Percentiles rank a stretch among this genome's conserved stretches.
phyloP scores from a whole-genome alignment of 2,113 vertebrate species.

The Jacana jacana region DNA sequence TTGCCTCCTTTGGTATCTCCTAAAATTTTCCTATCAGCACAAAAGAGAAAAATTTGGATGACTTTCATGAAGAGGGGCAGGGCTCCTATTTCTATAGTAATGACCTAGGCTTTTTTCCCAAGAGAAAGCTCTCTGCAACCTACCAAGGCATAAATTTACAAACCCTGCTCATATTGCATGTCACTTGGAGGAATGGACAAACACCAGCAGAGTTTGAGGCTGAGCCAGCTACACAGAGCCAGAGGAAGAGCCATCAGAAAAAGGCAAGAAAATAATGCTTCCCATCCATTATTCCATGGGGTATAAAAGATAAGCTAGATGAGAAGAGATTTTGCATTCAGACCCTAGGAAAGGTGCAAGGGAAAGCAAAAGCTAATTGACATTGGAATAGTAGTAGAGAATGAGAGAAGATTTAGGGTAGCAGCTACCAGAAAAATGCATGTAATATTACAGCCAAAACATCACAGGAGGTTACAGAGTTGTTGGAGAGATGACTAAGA shows the following conservation, averaged over 20 bases:
- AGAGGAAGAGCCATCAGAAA: background rate
- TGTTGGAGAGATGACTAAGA: background rate
- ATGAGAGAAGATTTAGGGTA: background rate
- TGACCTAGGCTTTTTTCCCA: background rate
- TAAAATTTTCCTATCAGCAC: background rate
- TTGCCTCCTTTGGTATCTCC: background rate
- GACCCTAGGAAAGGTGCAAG: background rate
- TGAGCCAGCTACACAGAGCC: background rate
- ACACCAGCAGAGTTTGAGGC: background rate
- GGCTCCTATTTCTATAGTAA: background rate
- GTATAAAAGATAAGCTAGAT: background rate
- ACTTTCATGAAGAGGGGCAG: background rate
- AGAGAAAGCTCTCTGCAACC: background rate
- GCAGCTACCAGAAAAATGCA: background rate
- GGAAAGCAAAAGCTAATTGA: background rate
- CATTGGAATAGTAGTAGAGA: background rate
- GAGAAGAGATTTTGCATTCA: background rate
- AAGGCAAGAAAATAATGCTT: background rate
- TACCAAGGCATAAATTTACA: background rate
- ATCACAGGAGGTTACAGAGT: background rate
- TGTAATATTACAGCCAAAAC: background rate
- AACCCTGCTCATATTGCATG: background rate
- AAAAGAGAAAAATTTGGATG: background rate
- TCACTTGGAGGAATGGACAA: background rate
- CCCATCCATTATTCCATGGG: background rate